Percentiles rank a stretch among this genome's conserved stretches.
These are phyloP conservation scores for Belgica antarctica DNA, from an alignment of 2,888 invertebrate genomes.

Conservation along the genomic window DNA sequence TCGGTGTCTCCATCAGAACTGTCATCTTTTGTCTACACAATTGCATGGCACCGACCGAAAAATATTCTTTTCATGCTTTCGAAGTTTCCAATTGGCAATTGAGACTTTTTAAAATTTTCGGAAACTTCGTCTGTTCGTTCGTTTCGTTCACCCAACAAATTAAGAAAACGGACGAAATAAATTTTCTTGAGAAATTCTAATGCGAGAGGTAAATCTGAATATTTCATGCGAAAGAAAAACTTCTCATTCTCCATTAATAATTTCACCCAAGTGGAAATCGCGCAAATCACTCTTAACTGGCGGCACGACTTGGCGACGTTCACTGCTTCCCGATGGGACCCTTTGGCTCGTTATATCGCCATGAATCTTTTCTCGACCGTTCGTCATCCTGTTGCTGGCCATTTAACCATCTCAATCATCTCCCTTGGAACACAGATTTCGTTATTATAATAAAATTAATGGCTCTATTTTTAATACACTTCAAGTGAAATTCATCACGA, in stretches of 20 bases:
- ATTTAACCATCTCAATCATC: background rate
- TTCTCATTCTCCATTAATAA: background rate
- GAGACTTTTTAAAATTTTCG: too few species aligned
- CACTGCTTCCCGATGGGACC: too few species aligned
- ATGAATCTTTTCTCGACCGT: background rate
- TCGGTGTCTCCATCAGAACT: slow-evolving; percentile 23
- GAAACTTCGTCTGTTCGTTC: background rate
- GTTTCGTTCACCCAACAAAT: background rate
- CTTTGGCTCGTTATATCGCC: background rate
- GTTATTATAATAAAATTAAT: background rate
- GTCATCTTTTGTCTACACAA: background rate
- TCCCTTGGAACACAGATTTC: slow-evolving; percentile 4
- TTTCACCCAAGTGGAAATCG: background rate
- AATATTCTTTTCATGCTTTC: background rate
- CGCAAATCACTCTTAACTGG: background rate
- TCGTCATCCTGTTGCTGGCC: background rate
- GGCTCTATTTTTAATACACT: background rate
- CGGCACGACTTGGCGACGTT: too few species aligned
- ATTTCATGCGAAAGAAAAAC: slow-evolving; percentile 13
- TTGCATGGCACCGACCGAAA: background rate
- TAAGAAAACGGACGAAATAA: background rate
- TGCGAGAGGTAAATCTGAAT: background rate
- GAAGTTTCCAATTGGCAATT: slow-evolving; percentile 8
- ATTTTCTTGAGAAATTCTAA: background rate
- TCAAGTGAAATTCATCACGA: background rate